Base-by-base conservation (phyloP, 2,797 vertebrate genomes). In the Ceyx erithaca region DNA sequence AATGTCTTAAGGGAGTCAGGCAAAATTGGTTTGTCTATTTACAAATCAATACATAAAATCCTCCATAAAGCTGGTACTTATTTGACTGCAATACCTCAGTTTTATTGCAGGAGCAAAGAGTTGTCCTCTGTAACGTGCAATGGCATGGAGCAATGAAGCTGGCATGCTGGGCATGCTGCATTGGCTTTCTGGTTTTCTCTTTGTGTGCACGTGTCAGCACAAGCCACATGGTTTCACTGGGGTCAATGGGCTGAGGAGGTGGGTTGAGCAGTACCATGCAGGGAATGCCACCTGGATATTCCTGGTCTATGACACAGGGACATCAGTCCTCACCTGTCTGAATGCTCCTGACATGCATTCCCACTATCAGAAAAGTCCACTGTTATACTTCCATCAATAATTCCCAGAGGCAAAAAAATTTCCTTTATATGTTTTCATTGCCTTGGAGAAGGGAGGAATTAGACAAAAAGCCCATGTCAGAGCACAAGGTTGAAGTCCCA, bases 11-110 rank as follows among this genome's bases (percentile, higher is more conserved):
- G 82, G 28, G 54, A 87, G 82, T 14, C 67, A 76, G 43, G n/a
- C 25, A 83, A 75, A 95, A 90, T 72, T 89, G 80, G 46, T 70
- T 95, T 96, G 81, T 8, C 25, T 93, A 77, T 96, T 95, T 92
- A 92, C 89, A 94, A 92, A 96, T 96, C 96, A 85, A 91, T 94
- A 89, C 76, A 48, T 76, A 76, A 94, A 94, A 89, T 75, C 84
- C 86, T 94, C 72, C 46, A 26, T 85, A 91, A 94, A 81, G 62
- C 92, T 51, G 62, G 41, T 33, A 59, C 63, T 93, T 85, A 85
- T 69, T 80, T 79, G 69, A 78, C 73, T 90, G 91, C 61, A 45
- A 8, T 70, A 26, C 30, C 89, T 67, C 22, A 90, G 49, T 64
- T 19, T 89, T 62, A 43, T 2, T 54, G 45, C 0, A 0, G 35